Evolutionary conservation across 2,888 invertebrate species (phyloP).

Genomic region (Dioctria linearis): DNA sequence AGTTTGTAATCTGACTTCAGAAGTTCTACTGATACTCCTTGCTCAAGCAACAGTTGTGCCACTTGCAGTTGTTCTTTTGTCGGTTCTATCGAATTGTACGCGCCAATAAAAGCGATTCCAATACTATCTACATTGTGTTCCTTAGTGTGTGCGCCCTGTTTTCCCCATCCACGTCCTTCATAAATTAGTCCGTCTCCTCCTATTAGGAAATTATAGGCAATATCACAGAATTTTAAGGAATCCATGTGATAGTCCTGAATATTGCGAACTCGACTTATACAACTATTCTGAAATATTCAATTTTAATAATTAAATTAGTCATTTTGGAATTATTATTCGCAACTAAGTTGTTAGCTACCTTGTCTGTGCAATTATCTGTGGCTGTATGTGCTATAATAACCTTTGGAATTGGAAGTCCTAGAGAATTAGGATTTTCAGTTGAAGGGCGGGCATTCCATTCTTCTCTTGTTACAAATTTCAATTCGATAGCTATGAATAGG

Average conservation of each 20-base stretch:
- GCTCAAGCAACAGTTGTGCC: conserved; percentile 74
- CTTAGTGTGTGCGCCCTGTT: conserved; percentile 66
- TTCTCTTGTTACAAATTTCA: conserved; percentile 63
- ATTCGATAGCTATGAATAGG: background rate
- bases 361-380: background rate
- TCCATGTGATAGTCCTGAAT: conserved; percentile 67
- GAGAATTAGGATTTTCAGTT: conserved; percentile 66
- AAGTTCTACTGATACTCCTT: conserved; percentile 75
- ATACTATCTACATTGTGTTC: conserved; percentile 66
- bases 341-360: background rate
- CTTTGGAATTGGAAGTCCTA: conserved; percentile 65
- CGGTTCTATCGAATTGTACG: conserved; percentile 65
- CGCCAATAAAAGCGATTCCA: conserved; percentile 67
- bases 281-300: no score
- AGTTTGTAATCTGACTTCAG: conserved; percentile 77
- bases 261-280: conserved; percentile 66
- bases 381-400: conserved; percentile 48
- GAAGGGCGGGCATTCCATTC: conserved; percentile 80
- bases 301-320: no score
- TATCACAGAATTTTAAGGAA: conserved; percentile 66
- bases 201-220: conserved; percentile 67
- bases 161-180: conserved; percentile 66
- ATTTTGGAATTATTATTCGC: no score
- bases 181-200: conserved; percentile 68
- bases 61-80: conserved; percentile 73